Evolutionary conservation across 2,797 vertebrate genomes (phyloP), one percentile per base, ranked within the genome.

Genomic region (Poeciliopsis turneri): DNA sequence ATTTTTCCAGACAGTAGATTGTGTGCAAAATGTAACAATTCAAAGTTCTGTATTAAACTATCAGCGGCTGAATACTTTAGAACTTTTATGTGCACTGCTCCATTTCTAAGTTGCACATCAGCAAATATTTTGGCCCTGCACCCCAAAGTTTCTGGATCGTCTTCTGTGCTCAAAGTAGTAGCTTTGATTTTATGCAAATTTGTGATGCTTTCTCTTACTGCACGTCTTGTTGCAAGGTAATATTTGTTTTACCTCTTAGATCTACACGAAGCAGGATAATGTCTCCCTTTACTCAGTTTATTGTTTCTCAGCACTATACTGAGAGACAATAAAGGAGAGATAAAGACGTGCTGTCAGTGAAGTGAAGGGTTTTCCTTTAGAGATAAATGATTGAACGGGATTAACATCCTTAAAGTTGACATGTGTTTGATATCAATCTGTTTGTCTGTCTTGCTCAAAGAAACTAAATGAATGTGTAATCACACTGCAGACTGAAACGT

Each of bases 281-380:
- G 36, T 49, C 59, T 64, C 41, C 72, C 8, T 84, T 72, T 49
- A 77, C 41, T 47, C 15, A 72, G 46, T 85, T 82, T 87, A 84
- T 90, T 79, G 91, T 41, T 2, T 81, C 46, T 82, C 77, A 75
- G 23, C 71, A 78, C 84, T 86, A 75, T 39, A 68, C 51, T 77
- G 61, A 79, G 41, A 79, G 72, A 89, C 85, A 89, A 77, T 66
- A 74, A 64, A 86, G 72, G 25, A 49, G 39, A 84, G 85, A 91
- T 88, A 86, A 84, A 85, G 82, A 89, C 73, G 78, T 84, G 80
- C 86, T 90, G 87, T 88, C 79, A 89, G 75, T 33, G 76, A 82
- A 73, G 82, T 74, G 84, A 83, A 71, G 72, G 86, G 76, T 83
- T 85, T 80, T 84, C 70, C 72, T 86, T 84, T 80, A 74, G 59